These are phyloP conservation scores for Metellina segmentata DNA, from an alignment of 2,888 invertebrate species.

Conservation along the genomic window DNA sequence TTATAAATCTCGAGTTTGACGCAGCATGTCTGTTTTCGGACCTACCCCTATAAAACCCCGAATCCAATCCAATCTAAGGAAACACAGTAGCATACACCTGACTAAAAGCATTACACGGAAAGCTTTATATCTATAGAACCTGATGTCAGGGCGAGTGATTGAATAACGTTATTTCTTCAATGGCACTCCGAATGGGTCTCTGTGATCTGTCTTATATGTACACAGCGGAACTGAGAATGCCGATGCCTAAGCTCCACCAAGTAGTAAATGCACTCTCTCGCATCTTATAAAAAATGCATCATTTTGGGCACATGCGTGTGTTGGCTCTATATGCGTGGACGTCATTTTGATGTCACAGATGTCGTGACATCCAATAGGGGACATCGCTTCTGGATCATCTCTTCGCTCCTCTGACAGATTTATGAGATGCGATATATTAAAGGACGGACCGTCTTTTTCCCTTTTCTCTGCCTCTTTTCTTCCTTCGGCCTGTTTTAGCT, in stretches of 20 bases:
- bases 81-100: not conserved
- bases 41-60: no score
- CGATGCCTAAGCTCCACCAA: not conserved
- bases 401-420: conserved; percentile 69
- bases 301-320: conserved; percentile 55
- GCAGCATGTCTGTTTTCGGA: no score
- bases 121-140: not conserved
- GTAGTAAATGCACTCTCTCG: not conserved
- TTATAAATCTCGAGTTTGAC: no score
- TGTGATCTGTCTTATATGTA: no score
- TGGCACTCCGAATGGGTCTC: no score
- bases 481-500: not conserved
- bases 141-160: not conserved
- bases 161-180: not conserved
- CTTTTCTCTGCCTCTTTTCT: not conserved
- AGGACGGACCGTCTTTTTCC: conserved; percentile 31
- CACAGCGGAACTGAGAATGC: not conserved
- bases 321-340: conserved; percentile 45
- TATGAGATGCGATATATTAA: conserved; percentile 75
- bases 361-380: conserved; percentile 69
- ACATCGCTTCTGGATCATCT: conserved; percentile 73
- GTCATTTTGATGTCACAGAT: conserved; percentile 72
- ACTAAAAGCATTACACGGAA: not conserved
- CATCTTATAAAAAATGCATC: conserved; percentile 68
- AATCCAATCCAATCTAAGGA: no score